Conservation (phyloP, 2,113 vertebrate species). For the Nannobrachium achirus region DNA sequence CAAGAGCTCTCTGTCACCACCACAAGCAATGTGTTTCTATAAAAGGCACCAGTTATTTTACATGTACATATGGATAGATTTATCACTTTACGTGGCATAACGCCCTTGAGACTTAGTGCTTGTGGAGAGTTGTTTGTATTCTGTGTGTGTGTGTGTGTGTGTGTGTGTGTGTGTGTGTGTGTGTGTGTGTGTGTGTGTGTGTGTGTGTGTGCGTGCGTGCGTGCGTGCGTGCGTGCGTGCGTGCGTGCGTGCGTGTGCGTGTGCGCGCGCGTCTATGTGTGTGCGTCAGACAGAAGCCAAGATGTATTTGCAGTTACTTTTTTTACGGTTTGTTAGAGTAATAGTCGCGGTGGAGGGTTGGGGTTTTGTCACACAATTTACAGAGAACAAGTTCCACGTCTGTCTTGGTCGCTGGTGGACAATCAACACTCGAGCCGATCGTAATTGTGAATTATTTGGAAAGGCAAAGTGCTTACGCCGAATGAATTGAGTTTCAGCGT, state of each 20-base stretch:
- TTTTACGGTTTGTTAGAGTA: no score
- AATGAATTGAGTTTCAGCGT: constrained; percentile 49
- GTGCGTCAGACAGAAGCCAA: no score
- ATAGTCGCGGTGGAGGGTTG: no score
- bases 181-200: constrained; percentile 7
- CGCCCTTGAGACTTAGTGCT: not conserved
- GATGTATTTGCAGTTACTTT: no score
- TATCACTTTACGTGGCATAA: not conserved
- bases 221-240: not conserved
- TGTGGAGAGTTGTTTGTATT: no score
- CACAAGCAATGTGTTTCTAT: not conserved
- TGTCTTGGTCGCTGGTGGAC: constrained; percentile 3
- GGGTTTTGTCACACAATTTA: no score
- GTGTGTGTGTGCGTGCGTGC: not conserved
- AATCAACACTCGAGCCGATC: constrained; percentile 34
- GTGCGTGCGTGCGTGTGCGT: not conserved
- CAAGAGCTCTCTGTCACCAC: not conserved
- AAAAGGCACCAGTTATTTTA: not conserved
- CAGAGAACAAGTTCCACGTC: not conserved
- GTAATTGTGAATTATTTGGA: constrained; percentile 64
- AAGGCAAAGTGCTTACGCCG: constrained; percentile 67
- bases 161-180: not conserved
- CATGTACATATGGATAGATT: not conserved
- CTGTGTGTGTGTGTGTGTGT: not conserved
- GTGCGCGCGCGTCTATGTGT: no score